Conservation (phyloP, 53 echinoderm and acorn worm genomes). For the Arbacia lixula region DNA sequence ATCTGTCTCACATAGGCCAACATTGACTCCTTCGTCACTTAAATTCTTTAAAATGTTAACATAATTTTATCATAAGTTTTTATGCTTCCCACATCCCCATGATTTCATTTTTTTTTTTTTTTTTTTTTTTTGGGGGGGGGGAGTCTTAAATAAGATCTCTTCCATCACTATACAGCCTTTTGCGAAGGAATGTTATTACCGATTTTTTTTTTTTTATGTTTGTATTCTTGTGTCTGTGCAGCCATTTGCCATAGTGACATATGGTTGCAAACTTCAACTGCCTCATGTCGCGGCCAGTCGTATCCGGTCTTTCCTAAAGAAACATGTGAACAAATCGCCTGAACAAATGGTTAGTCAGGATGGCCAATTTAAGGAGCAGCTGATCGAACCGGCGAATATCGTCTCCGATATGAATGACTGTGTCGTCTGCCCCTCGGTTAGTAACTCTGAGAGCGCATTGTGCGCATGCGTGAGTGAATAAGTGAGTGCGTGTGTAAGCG, state of each 20-base stretch:
- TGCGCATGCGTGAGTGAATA: neutral
- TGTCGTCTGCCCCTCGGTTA: slow-evolving; percentile 50
- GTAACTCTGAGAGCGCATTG: neutral
- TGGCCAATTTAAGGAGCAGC: slow-evolving; percentile 59
- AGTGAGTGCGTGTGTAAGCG: neutral
- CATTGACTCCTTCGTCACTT: too few species aligned
- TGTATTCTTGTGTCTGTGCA: too few species aligned
- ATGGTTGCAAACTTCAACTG: slow-evolving; percentile 73
- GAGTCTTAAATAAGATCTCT: too few species aligned
- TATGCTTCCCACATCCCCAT: too few species aligned
- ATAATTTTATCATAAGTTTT: too few species aligned
- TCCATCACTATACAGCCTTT: too few species aligned
- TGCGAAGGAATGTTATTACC: too few species aligned
- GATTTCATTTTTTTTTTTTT: too few species aligned
- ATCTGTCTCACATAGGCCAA: too few species aligned
- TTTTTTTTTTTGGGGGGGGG: too few species aligned
- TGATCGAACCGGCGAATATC: slow-evolving; percentile 8
- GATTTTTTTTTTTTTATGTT: too few species aligned
- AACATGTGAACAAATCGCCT: slow-evolving; percentile 64
- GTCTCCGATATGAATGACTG: slow-evolving; percentile 48
- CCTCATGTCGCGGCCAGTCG: slow-evolving; percentile 35
- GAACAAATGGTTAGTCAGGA: slow-evolving; percentile 28
- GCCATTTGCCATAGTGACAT: slow-evolving; percentile 79
- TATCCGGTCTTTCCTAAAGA: slow-evolving; percentile 51
- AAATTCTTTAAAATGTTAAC: too few species aligned